Base-by-base conservation (phyloP, 1,140 invertebrate species). In the Sycophila sp. region DNA sequence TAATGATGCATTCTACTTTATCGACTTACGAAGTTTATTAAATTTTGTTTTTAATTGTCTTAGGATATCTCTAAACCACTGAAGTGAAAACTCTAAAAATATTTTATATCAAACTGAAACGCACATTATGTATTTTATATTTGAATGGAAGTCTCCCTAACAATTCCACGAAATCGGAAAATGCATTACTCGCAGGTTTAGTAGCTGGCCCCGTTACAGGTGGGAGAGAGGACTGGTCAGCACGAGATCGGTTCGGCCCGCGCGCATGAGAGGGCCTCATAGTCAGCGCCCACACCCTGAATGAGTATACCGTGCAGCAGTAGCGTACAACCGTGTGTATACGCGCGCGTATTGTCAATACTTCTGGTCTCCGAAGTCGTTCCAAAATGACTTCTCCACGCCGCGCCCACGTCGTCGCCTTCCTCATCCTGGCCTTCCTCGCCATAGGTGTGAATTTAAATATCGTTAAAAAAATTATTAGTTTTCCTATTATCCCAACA, bases 261-360 rank as follows among this genome's bases (percentile, higher is more conserved):
- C 30, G 28, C 53, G 55, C 65, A 45, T 58, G 28, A 68, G 65
- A 68, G 53, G 40, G 65, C 65, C 65, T 17, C 65, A 58, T 49
- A 24, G 40, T 45, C 15, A 66, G 49, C 26, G 53, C 58, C 58
- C 65, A 68, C 65, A 32, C 65, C 65, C 53, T 59, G 40, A 66
- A 45, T 58, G 58, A 58, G n/a, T n/a, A n/a, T n/a, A n/a, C n/a
- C 58, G 36, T 42, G n/a, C 10, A 26, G 4, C 3, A 26, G 15
- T 40, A 38, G 22, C 26, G 15, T 4, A 10, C 0, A 19, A 11
- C 22, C 4, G 8, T 24, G 49, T 55, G 51, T 55, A 30, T 55
- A 32, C 26, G 26, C 28, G 51, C 51, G 51, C 51, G 28, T 24
- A 22, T 11, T 8, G 32, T 19, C 6, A n/a, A n/a, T 11, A n/a